phyloP scores from a whole-genome alignment of 1,140 invertebrate genomes.

The Drosophila pandora region DNA sequence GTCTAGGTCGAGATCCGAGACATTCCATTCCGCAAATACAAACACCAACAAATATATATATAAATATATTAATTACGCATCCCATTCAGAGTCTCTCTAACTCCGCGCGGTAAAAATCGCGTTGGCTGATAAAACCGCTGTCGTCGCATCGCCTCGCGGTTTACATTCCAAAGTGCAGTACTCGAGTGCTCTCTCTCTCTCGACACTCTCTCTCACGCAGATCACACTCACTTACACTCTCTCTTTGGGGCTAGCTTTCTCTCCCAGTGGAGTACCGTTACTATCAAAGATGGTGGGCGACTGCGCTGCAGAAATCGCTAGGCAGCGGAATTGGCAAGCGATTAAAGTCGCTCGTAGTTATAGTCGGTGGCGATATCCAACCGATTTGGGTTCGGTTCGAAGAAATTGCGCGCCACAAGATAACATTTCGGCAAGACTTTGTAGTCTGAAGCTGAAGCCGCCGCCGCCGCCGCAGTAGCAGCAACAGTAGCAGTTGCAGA shows the following conservation, averaged over 20 bases:
- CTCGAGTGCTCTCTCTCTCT: neutral
- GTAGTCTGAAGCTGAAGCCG: conserved; percentile 50
- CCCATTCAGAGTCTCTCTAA: conserved; percentile 58
- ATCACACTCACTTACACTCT: neutral
- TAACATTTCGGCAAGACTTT: conserved; percentile 77
- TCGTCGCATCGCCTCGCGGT: conserved; percentile 31
- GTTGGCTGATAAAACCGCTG: conserved; percentile 60
- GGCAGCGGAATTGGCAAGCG: conserved; percentile 11
- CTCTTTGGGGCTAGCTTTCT: neutral
- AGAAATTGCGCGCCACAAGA: conserved; percentile 61
- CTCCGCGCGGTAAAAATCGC: conserved; percentile 46
- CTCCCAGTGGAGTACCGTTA: conserved; percentile 3
- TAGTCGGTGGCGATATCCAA: neutral
- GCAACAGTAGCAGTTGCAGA: neutral
- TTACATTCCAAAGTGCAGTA: conserved; percentile 77
- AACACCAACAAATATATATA: neutral
- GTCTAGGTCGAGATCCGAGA: conserved; percentile 33
- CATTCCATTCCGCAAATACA: conserved; percentile 14
- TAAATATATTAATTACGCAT: conserved; percentile 66
- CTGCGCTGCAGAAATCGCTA: conserved; percentile 61
- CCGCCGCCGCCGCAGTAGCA: conserved; percentile 1
- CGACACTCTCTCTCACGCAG: neutral
- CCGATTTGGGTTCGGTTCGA: conserved; percentile 28
- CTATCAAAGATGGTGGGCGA: conserved; percentile 64
- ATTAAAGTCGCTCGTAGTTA: neutral